Base-by-base conservation (phyloP, 2,888 invertebrate genomes). In the Drosophila acutilabella region DNA sequence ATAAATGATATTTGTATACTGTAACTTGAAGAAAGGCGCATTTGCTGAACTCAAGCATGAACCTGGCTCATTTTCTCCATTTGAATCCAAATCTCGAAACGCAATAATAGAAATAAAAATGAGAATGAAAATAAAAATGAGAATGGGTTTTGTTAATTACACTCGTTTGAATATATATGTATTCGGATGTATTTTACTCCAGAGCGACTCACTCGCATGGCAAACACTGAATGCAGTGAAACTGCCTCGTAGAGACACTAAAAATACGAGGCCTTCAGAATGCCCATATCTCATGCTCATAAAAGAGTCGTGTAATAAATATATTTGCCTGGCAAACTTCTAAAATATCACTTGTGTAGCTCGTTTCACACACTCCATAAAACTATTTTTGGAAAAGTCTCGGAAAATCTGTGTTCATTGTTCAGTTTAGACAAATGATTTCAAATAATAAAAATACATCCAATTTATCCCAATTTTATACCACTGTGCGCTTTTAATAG, bases 301-400 rank as follows among this genome's bases (percentile, higher is more conserved):
- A 73, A 73, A 69, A 56, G 26, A 57, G 66, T 57, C 59, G 56
- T 45, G 52, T 56, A 59, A 61, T 70, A 56, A 56, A 45, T 54
- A 53, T 48, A 52, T 57, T 70, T 47, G 30, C 44, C n/a, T 14
- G 26, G 42, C 48, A 52, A 67, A 59, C 61, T 68, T 45, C 68
- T n/a, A 60, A 52, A 51, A 59, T 54, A 64, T 51, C 36, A 66
- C 42, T 72, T 60, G 56, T 57, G 38, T 23, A n/a, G 65, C 56
- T 48, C 42, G 47, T 67, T 67, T 60, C 47, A 56, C 44, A 42
- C 73, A 73, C 58, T 67, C 47, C 44, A 54, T 70, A 44, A 67
- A 67, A 66, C 41, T 66, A 61, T 57, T 72, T 44, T 48, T 54
- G 52, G 56, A 33, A 47, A 57, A 11, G 33, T 23, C 18, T 57